These are phyloP conservation scores for Rhagonycha fulva DNA, from an alignment of 2,888 invertebrate species.

Conservation along the genomic window DNA sequence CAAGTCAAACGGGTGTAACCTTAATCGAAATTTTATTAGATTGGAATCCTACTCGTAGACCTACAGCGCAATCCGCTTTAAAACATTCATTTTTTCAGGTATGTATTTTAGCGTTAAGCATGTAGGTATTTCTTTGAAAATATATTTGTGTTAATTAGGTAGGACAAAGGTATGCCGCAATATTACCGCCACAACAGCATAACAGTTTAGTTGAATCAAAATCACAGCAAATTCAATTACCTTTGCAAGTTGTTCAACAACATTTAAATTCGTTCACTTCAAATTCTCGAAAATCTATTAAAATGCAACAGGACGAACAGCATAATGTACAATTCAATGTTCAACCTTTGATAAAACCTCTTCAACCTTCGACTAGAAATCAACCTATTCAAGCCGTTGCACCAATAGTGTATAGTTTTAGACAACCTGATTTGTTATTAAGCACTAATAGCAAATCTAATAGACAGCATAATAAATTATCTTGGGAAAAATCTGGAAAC, in stretches of 20 bases:
- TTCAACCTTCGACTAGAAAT: constrained; percentile 49
- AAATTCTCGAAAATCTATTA: constrained; percentile 8
- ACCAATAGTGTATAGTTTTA: constrained; percentile 54
- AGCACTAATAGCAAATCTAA: constrained; percentile 39
- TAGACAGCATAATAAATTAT: constrained; percentile 29
- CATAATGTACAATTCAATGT: constrained; percentile 7
- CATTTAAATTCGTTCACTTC: constrained; percentile 14
- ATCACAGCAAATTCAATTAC: constrained; percentile 17
- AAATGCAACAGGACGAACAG: constrained; percentile 23
- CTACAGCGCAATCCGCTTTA: constrained; percentile 87
- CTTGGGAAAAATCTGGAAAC: constrained; percentile 48
- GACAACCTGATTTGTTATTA: constrained; percentile 47
- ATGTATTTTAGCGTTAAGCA: neutral
- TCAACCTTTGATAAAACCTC: constrained; percentile 43
- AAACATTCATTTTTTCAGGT: constrained; percentile 63
- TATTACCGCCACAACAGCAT: neutral
- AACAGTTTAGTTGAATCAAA: neutral
- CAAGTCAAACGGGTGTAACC: constrained; percentile 79
- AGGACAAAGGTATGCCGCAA: constrained; percentile 45
- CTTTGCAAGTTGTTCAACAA: constrained; percentile 10
- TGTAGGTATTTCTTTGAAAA: neutral
- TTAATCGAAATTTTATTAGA: constrained; percentile 84
- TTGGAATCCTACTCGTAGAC: constrained; percentile 92
- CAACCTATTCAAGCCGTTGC: constrained; percentile 50
- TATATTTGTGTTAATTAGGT: constrained; percentile 37